Conservation (phyloP, 2,888 invertebrate genomes). For the Pseudanteris insignis region DNA sequence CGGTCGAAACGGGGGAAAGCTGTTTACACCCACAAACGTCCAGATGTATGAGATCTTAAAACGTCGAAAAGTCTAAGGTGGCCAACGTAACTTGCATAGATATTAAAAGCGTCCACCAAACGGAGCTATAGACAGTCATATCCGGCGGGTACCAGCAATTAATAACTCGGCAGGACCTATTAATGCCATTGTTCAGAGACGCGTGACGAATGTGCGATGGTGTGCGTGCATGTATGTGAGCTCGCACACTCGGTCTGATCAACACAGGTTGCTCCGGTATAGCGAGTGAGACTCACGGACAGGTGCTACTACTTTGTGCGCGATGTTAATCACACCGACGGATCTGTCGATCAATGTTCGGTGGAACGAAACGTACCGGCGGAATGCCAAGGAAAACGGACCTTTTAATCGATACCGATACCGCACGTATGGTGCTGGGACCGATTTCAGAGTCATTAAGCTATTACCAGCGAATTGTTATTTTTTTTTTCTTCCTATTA, state of each 20-base stretch:
- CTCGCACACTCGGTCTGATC: slow-evolving; percentile 30
- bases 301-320: slow-evolving; percentile 59
- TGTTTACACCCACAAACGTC: slow-evolving; percentile 15
- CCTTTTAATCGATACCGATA: slow-evolving; percentile 21
- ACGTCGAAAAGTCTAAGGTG: slow-evolving; percentile 44
- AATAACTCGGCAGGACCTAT: slow-evolving; percentile 65
- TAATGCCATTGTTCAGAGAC: slow-evolving; percentile 67
- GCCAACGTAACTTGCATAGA: slow-evolving; percentile 50
- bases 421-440: slow-evolving; percentile 12
- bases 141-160: slow-evolving; percentile 65
- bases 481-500: too few species aligned
- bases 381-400: slow-evolving; percentile 31
- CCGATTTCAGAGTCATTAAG: slow-evolving; percentile 15
- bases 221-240: slow-evolving; percentile 39
- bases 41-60: slow-evolving; percentile 34
- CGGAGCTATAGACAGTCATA: slow-evolving; percentile 64
- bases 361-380: slow-evolving; percentile 51
- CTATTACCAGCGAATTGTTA: not conserved
- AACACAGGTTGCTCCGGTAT: slow-evolving; percentile 46
- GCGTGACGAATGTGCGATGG: slow-evolving; percentile 61
- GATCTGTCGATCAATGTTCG: slow-evolving; percentile 56
- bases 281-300: slow-evolving; percentile 52
- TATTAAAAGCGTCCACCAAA: slow-evolving; percentile 56
- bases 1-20: slow-evolving; percentile 6
- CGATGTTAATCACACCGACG: slow-evolving; percentile 52